Evolutionary conservation across 92 coral and sea anemone genomes (phyloP), one percentile per base, ranked within the genome.

Genomic region (Pocillopora meandrina): DNA sequence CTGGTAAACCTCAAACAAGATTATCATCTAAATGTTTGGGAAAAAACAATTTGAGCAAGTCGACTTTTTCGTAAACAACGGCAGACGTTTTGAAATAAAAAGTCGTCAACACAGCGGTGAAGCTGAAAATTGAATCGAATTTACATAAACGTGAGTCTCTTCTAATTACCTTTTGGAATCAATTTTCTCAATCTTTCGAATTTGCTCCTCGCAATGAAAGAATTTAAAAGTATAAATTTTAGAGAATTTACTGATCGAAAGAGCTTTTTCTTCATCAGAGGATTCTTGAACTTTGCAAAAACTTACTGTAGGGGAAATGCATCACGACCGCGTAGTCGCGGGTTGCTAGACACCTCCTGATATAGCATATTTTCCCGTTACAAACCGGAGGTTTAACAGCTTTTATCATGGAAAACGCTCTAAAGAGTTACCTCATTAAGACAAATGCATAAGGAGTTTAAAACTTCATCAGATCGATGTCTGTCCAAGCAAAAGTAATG

Each of bases 101-200:
- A 33, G 20, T 33, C 59, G 64, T 71, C 36, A 70, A n/a, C 86
- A 52, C 86, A 83, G 86, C 86, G 23, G 86, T 47, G 5, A 52
- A 64, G 77, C 16, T 35, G 15, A 58, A 57, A 67, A 19, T 63
- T 19, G 74, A 26, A 10, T 72, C 71, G 49, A 12, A 74, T 83
- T 83, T 73, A 74, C 86, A 83, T 83, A 72, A 82, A 74, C 62
- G 59, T 21, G 55, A 42, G 58, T 74, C 55, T 21, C 62, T 74
- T 21, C 56, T 62, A 42, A 83, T 73, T 63, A 23, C 56, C 65
- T 63, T 3, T 47, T 4, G 26, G 72, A 19, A 42, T 72, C 19
- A 12, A 72, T 73, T 83, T 73, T 61, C 31, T 21, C 23, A 17
- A 52, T 10, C 17, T 23, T 13, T 61, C 52, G 10, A 5, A 23